These are phyloP conservation scores for Thalassaphorura encarpata DNA, from an alignment of 1,140 invertebrate species.

Conservation along the genomic window DNA sequence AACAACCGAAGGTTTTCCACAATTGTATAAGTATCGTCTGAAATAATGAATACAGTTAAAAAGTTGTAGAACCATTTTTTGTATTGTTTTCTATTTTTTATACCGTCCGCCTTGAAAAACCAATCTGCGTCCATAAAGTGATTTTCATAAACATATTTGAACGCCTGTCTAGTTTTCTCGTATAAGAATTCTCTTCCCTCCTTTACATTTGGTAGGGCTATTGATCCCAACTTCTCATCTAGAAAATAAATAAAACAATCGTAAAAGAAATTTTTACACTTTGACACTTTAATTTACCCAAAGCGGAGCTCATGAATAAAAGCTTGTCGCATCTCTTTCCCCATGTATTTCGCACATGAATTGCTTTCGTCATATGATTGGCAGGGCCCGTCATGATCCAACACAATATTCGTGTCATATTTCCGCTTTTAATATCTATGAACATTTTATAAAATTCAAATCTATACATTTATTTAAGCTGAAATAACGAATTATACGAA, in stretches of 20 bases:
- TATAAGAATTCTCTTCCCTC: slow-evolving; percentile 84
- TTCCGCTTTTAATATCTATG: no score
- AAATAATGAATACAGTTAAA: slow-evolving; percentile 33
- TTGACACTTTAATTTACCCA: slow-evolving; percentile 4
- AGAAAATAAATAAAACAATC: neutral
- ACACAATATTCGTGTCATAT: slow-evolving; percentile 30
- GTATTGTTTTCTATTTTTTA: slow-evolving; percentile 33
- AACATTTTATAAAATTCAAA: no score
- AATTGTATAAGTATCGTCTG: slow-evolving; percentile 36
- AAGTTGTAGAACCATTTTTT: slow-evolving; percentile 42
- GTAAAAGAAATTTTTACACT: no score
- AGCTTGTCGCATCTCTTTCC: slow-evolving; percentile 37
- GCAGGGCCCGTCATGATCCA: slow-evolving; percentile 30
- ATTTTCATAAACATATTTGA: slow-evolving; percentile 73
- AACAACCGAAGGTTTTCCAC: slow-evolving; percentile 37
- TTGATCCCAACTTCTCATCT: slow-evolving; percentile 34
- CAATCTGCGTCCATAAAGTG: slow-evolving; percentile 77
- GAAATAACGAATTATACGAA: no score
- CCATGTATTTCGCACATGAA: slow-evolving; percentile 36
- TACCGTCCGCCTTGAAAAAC: slow-evolving; percentile 62
- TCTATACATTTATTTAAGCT: no score
- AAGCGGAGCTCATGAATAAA: slow-evolving; percentile 39
- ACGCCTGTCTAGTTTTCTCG: slow-evolving; percentile 89
- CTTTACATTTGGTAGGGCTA: slow-evolving; percentile 57
- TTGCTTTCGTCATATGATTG: slow-evolving; percentile 22